Base-by-base conservation (phyloP, 1,140 invertebrate genomes). In the Drosophila nigromelanica region DNA sequence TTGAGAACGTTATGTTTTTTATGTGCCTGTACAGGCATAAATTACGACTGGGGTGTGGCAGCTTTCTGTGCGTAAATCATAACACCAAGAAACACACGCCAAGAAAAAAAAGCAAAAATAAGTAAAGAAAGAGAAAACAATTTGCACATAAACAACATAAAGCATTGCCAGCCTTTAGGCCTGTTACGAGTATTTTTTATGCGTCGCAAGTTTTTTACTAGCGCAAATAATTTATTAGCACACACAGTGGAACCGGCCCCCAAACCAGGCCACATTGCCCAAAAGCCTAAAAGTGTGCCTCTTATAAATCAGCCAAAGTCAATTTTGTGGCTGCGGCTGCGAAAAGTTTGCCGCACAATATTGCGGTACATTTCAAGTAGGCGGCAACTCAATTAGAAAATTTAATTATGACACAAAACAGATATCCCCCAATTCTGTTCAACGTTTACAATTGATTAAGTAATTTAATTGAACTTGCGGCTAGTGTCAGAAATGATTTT, bases 201-300 rank as follows among this genome's bases (percentile, higher is more conserved):
- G 69, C 39, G 51, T 42, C 27, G 50, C 81, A 87, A 82, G 42
- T 78, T 82, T 67, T 78, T 67, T 33, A 60, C 47, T 66, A 62
- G 55, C 72, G 48, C 66, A 78, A 79, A 73, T 89, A 87, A 87
- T 87, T 87, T 87, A 87, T 87, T 87, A 68, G 82, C 56, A 69
- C 62, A 18, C 42, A 58, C 47, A 68, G 73, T 54, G 58, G 67
- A 59, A 43, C 43, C 43, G 33, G 14, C 11, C 52, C 42, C 39
- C 45, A 55, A 64, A 40, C 12, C 37, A 24, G 45, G 55, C 72
- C 81, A 87, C 74, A 81, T 87, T 73, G 81, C 78, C 74, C 21
- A 12, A 11, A 45, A 43, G 61, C 39, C 48, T 12, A 14, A 42
- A 47, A 63, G 27, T 51, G 40, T 45, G 61, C 42, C 11, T 52